Evolutionary conservation across 1,140 invertebrate genomes (phyloP).

Genomic region (Stenopsyche tienmushanensis): DNA sequence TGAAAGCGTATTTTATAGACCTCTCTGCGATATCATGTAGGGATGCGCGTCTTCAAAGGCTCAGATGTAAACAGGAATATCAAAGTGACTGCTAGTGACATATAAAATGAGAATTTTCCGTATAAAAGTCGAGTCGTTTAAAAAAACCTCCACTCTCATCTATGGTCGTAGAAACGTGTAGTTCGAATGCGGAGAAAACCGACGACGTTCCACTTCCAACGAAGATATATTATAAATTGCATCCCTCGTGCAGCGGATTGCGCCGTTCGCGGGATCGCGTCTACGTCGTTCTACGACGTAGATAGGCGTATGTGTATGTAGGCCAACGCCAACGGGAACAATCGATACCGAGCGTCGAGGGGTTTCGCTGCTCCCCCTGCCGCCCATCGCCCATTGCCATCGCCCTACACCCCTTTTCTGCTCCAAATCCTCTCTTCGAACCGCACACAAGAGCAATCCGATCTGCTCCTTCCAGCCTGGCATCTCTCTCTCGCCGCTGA

Average conservation of each 20-base stretch:
- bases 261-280: neutral
- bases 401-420: neutral
- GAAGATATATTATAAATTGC: slow-evolving; percentile 1
- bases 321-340: slow-evolving; percentile 26
- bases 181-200: too few species aligned
- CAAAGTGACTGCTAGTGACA: too few species aligned
- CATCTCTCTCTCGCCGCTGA: slow-evolving; percentile 7
- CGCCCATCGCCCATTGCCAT: neutral
- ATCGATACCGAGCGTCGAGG: slow-evolving; percentile 25
- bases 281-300: neutral
- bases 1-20: too few species aligned
- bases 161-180: too few species aligned
- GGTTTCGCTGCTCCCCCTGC: slow-evolving; percentile 1
- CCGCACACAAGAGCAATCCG: neutral
- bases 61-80: too few species aligned
- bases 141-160: too few species aligned
- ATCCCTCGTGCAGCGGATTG: slow-evolving; percentile 10
- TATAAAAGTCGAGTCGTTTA: too few species aligned
- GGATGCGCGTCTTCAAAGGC: too few species aligned
- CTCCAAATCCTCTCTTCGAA: slow-evolving; percentile 1
- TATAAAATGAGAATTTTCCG: too few species aligned
- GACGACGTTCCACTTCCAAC: too few species aligned
- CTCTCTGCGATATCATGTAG: too few species aligned
- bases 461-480: slow-evolving; percentile 10
- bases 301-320: slow-evolving; percentile 23